These are phyloP conservation scores for Lophotriccus pileatus DNA, from an alignment of 2,797 vertebrate genomes.

Conservation along the genomic window DNA sequence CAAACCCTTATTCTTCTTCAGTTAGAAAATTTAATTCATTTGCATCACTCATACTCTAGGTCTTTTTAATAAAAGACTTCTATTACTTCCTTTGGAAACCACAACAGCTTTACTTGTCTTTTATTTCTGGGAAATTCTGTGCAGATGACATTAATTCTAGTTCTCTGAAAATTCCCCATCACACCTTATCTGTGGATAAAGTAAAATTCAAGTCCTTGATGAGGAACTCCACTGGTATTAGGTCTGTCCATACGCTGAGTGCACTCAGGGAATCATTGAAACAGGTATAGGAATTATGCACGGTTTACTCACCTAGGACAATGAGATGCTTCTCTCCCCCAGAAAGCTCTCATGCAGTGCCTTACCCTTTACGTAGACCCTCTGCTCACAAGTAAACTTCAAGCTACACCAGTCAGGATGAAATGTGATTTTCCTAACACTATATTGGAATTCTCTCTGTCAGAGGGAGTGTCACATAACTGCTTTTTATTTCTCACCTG, in stretches of 20 bases:
- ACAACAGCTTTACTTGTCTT: neutral
- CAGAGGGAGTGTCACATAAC: neutral
- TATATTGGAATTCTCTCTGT: neutral
- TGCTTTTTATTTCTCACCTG: neutral
- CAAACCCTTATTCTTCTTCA: neutral
- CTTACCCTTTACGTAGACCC: neutral
- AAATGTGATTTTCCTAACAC: neutral
- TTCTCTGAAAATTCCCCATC: neutral
- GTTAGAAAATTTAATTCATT: rapidly evolving
- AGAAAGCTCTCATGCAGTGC: neutral
- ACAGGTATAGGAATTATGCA: neutral
- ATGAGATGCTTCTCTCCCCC: neutral
- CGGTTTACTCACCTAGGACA: neutral
- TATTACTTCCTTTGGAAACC: neutral
- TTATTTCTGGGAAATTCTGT: neutral
- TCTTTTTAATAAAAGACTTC: neutral
- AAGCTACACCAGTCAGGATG: neutral
- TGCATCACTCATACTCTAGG: neutral
- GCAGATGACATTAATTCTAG: neutral
- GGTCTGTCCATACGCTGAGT: neutral
- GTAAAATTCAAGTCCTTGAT: neutral
- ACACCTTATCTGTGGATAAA: neutral
- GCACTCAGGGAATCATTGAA: neutral
- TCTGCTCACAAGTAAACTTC: neutral
- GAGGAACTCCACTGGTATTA: neutral